A percentile compares a stretch with the other conserved stretches of the same genome.
These are phyloP conservation scores for Epinotia nisella DNA, from an alignment of 2,888 invertebrate genomes.

Conservation along the genomic window DNA sequence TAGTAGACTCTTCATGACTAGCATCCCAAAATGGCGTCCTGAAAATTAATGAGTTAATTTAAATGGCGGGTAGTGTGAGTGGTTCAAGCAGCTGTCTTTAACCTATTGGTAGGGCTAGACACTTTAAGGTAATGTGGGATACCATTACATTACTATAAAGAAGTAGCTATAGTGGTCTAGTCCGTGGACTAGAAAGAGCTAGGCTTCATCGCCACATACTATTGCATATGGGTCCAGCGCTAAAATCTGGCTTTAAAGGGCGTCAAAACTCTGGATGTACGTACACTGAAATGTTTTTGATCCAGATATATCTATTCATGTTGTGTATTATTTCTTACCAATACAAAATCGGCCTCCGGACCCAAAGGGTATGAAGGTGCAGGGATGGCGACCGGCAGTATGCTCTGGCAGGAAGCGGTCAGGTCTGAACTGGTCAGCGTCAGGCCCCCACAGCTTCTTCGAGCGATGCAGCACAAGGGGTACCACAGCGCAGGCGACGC, in stretches of 20 bases:
- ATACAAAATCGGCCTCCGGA: constrained; percentile 79
- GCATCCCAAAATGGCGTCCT: constrained; percentile 74
- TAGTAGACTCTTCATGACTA: constrained; percentile 71
- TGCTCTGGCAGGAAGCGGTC: constrained; percentile 85
- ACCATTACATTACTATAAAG: no score
- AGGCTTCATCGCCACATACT: no score
- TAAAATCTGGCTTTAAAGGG: no score
- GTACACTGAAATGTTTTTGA: no score
- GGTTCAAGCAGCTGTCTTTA: neutral
- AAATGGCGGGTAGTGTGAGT: neutral
- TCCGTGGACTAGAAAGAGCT: no score
- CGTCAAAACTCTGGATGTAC: no score
- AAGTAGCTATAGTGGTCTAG: no score
- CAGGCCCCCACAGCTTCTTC: constrained; percentile 81
- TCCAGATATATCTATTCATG: no score
- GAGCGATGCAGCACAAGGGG: constrained; percentile 79
- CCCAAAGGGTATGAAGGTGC: constrained; percentile 78
- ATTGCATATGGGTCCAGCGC: no score
- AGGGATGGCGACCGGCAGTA: constrained; percentile 70
- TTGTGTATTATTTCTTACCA: constrained; percentile 58
- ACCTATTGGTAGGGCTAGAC: neutral
- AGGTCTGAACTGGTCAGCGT: constrained; percentile 84
- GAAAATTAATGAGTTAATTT: constrained; percentile 45
- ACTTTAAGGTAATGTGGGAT: neutral
- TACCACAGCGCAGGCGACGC: constrained; percentile 71